Base-by-base conservation (phyloP, 2,113 vertebrate species). In the Panthera leo region DNA sequence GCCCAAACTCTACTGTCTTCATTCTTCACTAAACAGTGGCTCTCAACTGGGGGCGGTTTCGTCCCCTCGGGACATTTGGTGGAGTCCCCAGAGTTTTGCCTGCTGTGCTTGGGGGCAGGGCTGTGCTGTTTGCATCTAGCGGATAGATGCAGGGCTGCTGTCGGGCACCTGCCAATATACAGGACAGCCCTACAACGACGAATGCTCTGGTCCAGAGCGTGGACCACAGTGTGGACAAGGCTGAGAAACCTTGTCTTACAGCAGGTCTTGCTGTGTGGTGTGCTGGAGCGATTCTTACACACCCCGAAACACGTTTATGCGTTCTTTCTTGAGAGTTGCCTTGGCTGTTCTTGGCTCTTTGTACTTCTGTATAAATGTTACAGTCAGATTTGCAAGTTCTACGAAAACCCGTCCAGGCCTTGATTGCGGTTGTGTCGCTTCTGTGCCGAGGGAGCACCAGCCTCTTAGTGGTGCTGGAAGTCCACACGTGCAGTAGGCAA, bases 111-210 rank as follows among this genome's bases (percentile, higher is more conserved):
- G 42, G 23, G 23, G 53, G 25, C 7, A 2, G 31, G 65, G 21
- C 9, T 13, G 15, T 67, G 36, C 29, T 25, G 1, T 25, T 21
- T 16, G 42, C 51, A 8, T 29, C 86, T 76, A 1, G 15, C 29
- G 5, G 34, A 5, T n/a, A 34, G 88, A 39, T 29, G 48, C 34
- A 13, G 31, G 79, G 25, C 3, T 8, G 29, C 86, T 1, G 8
- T 45, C 19, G 12, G 3, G 12, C 55, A 14, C 14, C 19, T 21
- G 14, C 0, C 29, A 1, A 5, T 0, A 16, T 3, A 21, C 39
- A 42, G 31, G 31, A 42, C 15, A 34, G 79, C 78, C 42, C 29
- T 7, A 9, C 16, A 4, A 1, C 21, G 7, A 9, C 42, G 91
- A 27, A 3, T 5, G 5, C 36, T 5, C 14, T 27, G 53, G 65